Evolutionary conservation across 2,113 vertebrate species (phyloP).

Genomic region (Callipepla squamata): DNA sequence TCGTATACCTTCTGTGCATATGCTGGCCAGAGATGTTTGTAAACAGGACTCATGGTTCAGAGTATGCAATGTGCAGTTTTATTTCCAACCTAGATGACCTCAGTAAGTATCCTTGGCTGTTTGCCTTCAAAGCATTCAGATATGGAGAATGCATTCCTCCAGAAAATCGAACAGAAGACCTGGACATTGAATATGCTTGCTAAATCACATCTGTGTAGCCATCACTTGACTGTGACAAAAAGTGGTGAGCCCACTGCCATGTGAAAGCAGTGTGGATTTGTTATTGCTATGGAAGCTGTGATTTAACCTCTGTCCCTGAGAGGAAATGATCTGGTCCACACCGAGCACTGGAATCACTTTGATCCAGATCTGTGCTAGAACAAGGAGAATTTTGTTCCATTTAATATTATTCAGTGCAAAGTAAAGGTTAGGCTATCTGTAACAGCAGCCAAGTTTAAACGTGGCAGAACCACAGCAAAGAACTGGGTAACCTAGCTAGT

Average conservation of each 20-base stretch:
- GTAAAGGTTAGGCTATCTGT: slow-evolving; percentile 29
- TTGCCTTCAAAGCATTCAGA: neutral
- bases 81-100: neutral
- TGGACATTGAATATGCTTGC: neutral
- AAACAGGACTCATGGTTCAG: neutral
- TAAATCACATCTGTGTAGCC: neutral
- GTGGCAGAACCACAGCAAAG: neutral
- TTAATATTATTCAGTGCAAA: neutral
- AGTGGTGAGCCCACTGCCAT: neutral
- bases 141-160: neutral
- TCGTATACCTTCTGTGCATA: neutral
- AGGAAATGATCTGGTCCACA: neutral
- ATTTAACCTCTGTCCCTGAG: neutral
- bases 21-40: neutral
- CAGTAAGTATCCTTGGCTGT: neutral
- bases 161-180: neutral
- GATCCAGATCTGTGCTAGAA: neutral
- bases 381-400: neutral
- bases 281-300: neutral
- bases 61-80: neutral
- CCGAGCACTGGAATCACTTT: neutral
- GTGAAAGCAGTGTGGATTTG: neutral
- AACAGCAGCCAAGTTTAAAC: neutral
- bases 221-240: neutral
- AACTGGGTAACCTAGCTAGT: neutral